These are phyloP conservation scores for Megalonaias nervosa DNA, from an alignment of 1,140 invertebrate genomes.

Conservation along the genomic window DNA sequence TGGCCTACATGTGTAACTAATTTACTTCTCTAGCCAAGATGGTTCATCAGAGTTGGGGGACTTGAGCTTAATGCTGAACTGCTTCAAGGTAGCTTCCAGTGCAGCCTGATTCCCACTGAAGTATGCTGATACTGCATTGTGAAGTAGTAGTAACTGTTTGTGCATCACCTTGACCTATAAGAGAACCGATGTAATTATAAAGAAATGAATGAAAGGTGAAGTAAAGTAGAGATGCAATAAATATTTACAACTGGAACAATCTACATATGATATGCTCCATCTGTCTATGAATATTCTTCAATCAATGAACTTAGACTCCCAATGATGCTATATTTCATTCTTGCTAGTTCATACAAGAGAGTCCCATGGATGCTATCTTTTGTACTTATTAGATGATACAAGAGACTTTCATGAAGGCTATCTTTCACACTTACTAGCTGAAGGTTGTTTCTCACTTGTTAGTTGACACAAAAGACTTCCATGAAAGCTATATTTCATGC, in stretches of 20 bases:
- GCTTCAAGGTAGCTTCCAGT: conserved; percentile 94
- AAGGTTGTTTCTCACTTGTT: too few relatives aligned
- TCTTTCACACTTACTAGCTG: too few relatives aligned
- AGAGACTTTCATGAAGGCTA: too few relatives aligned
- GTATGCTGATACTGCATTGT: conserved; percentile 96
- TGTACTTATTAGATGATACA: too few relatives aligned
- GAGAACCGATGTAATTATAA: conserved; percentile 8
- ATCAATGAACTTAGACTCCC: background rate
- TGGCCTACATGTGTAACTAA: too few relatives aligned
- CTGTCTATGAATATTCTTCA: background rate
- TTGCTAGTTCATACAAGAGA: too few relatives aligned
- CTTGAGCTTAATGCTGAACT: conserved; percentile 93
- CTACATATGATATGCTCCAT: background rate
- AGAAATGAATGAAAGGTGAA: background rate
- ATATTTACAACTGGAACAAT: background rate
- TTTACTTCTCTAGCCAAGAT: conserved; percentile 80
- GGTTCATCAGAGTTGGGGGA: conserved; percentile 81
- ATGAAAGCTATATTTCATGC: too few relatives aligned
- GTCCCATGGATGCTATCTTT: too few relatives aligned
- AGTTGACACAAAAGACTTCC: too few relatives aligned
- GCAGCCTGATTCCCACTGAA: conserved; percentile 96
- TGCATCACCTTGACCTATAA: conserved; percentile 98
- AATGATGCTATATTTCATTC: too few relatives aligned
- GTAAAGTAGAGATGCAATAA: background rate
- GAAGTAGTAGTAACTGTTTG: conserved; percentile 94